Percentiles rank a stretch among this genome's conserved stretches.
Conservation (phyloP, 2,113 vertebrate species). For the Leptobrachium ailaonicum region DNA sequence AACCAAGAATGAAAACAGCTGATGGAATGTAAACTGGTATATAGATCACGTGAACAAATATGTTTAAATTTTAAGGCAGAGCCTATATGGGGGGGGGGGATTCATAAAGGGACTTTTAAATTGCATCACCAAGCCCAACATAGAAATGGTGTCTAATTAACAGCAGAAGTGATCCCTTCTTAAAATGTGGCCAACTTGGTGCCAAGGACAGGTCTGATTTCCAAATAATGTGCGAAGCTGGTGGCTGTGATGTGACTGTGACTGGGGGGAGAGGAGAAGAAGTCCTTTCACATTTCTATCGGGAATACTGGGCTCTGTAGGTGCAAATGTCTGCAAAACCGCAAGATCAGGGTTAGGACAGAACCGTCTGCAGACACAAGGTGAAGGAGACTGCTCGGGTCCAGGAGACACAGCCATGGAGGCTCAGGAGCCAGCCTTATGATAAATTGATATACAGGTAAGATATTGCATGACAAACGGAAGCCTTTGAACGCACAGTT, state of each 20-base stretch:
- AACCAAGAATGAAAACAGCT: conserved; percentile 60
- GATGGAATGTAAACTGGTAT: conserved; percentile 76
- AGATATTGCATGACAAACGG: conserved; percentile 91
- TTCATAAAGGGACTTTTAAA: conserved; percentile 81
- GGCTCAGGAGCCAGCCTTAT: conserved; percentile 84
- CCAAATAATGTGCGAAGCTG: conserved; percentile 71
- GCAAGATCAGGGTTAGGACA: conserved; percentile 98
- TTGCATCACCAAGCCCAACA: conserved; percentile 76
- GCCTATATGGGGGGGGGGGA: conserved; percentile 89
- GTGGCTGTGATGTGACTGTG: conserved; percentile 86
- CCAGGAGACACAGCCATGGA: conserved; percentile 81
- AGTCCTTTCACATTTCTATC: conserved; percentile 91
- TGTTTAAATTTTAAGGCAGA: conserved; percentile 92
- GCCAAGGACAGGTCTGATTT: conserved; percentile 71
- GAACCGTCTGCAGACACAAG: conserved; percentile 96
- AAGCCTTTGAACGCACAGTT: conserved; percentile 87
- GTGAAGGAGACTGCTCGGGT: conserved; percentile 91
- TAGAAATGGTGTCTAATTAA: conserved; percentile 74
- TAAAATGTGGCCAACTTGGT: conserved; percentile 69
- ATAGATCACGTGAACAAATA: conserved; percentile 95
- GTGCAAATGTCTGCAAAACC: conserved; percentile 94
- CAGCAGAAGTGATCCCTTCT: conserved; percentile 59
- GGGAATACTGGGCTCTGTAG: conserved; percentile 93
- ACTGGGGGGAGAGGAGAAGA: conserved; percentile 96
- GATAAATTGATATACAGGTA: conserved; percentile 98